These are phyloP conservation scores for Phenganax stokvisi DNA, from an alignment of 92 coral and sea anemone species.

Conservation along the genomic window DNA sequence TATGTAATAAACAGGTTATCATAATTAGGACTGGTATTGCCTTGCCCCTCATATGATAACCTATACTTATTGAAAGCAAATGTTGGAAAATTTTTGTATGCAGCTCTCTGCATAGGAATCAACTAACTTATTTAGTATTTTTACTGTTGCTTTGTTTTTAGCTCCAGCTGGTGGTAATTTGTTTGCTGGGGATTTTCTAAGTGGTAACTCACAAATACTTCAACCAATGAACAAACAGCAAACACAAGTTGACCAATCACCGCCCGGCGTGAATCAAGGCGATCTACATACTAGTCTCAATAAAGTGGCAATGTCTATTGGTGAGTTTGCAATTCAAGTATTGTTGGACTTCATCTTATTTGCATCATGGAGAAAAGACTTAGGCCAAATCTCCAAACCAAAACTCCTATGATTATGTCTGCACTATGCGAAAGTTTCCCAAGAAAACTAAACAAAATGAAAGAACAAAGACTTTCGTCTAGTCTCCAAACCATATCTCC, in stretches of 20 bases:
- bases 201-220: slow-evolving; percentile 32
- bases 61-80: too few species aligned
- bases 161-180: slow-evolving; percentile 29
- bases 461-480: too few species aligned
- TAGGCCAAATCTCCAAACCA: too few species aligned
- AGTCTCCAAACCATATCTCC: too few species aligned
- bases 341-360: neutral
- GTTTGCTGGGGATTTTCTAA: slow-evolving; percentile 36
- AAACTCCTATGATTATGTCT: too few species aligned
- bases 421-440: too few species aligned
- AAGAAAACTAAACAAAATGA: too few species aligned
- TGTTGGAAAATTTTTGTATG: too few species aligned
- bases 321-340: slow-evolving; percentile 37
- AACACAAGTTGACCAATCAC: slow-evolving; percentile 19
- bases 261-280: slow-evolving; percentile 25
- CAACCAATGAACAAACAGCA: slow-evolving; percentile 40
- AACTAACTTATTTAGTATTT: neutral
- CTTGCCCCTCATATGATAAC: too few species aligned
- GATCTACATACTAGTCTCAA: slow-evolving; percentile 57
- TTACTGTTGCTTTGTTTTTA: slow-evolving; percentile 37
- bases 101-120: too few species aligned
- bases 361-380: neutral
- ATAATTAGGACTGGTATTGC: too few species aligned
- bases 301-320: slow-evolving; percentile 65
- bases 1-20: too few species aligned